Base-by-base conservation (phyloP, 2,888 invertebrate species). In the Dynastes grantii region DNA sequence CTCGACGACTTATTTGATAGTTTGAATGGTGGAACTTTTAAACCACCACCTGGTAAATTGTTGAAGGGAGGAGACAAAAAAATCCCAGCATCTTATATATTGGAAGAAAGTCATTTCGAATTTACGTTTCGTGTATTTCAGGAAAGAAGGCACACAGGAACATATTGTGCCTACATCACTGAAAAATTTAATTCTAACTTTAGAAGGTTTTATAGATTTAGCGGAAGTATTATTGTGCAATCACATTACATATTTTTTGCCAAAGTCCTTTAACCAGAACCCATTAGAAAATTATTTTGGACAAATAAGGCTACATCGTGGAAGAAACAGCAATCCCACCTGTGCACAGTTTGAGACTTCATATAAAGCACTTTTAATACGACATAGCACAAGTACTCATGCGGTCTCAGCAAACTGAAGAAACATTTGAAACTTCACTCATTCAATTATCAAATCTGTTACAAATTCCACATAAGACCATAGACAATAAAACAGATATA, bases 1-100 rank as follows among this genome's bases (percentile, higher is more conserved):
- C 40, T 65, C 40, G 40, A 65, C 40, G 22, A 40, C 13, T 22
- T 65, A 6, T 65, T 65, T 40, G 65, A 65, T 40, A 65, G 65
- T 40, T n/a, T 65, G 13, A 65, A 65, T 65, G 65, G 65, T 11
- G 40, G 40, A 3, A 65, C 65, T 13, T 37, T 65, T 37, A 32
- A 37, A n/a, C n/a, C 40, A 1, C 13, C 32, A 37, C n/a, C 37
- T n/a, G 65, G 40, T n/a, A 32, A 32, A 40, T n/a, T 13, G 13
- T 40, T 65, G 9, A 65, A 37, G 16, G 13, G n/a, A 40, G 65
- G 40, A 40, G 9, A 27, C 29, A 9, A 11, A 29, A 29, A 11
- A 64, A 16, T 64, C 32, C 13, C 13, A n/a, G 8, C 65, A 65
- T 37, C 32, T 65, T 65, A 5, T 37, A 40, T 65, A 40, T 65